These are phyloP conservation scores for Cynopterus brachyotis DNA, from an alignment of 2,113 vertebrate genomes.

Conservation along the genomic window DNA sequence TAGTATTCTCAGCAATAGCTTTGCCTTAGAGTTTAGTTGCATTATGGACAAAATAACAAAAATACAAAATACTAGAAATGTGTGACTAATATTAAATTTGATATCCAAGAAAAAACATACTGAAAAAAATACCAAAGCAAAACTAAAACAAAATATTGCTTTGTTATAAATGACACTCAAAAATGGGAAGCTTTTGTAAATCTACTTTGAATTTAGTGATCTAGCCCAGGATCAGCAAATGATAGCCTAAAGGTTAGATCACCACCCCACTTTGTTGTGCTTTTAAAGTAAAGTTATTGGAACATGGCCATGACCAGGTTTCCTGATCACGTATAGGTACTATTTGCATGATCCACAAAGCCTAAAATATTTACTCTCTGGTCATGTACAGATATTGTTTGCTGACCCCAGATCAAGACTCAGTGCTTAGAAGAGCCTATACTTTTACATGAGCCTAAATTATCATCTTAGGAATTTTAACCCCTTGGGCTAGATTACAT, in stretches of 20 bases:
- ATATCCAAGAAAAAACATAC: neutral
- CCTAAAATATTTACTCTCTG: neutral
- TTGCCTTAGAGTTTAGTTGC: neutral
- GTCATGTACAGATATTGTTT: neutral
- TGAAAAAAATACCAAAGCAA: neutral
- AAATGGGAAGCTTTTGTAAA: neutral
- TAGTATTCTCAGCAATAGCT: neutral
- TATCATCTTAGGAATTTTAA: neutral
- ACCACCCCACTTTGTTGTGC: neutral
- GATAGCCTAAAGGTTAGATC: too few species aligned
- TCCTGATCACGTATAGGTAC: neutral
- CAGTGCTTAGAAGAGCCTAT: neutral
- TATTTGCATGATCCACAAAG: neutral
- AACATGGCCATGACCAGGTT: neutral
- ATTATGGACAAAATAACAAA: neutral
- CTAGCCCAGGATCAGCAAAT: neutral
- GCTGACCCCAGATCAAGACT: neutral
- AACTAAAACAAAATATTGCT: neutral
- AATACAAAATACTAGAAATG: neutral
- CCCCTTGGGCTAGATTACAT: neutral
- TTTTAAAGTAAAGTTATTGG: neutral
- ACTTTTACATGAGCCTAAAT: neutral
- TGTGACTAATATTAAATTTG: neutral
- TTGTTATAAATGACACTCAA: neutral
- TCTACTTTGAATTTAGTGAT: neutral